These are phyloP conservation scores for Hippocampus comes DNA, from an alignment of 2,113 vertebrate species.

Conservation along the genomic window DNA sequence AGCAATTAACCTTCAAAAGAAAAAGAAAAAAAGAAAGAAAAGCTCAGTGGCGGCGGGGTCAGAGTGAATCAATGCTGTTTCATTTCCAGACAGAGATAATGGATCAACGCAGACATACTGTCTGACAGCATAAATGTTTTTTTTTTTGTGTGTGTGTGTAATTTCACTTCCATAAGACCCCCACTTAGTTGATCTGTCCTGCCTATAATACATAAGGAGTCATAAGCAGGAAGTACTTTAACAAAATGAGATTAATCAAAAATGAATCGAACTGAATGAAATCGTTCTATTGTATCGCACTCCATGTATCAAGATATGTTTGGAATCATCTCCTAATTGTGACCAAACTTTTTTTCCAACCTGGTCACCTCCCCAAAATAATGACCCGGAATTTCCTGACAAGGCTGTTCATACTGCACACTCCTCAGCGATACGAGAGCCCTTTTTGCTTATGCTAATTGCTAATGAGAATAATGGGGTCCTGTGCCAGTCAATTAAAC, in stretches of 20 bases:
- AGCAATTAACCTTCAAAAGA: constrained; percentile 36
- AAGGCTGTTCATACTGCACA: too few species aligned
- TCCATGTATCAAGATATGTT: too few species aligned
- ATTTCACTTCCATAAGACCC: constrained; percentile 31
- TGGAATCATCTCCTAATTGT: too few species aligned
- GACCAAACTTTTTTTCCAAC: too few species aligned
- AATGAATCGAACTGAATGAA: too few species aligned
- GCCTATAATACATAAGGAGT: background rate
- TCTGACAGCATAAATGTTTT: constrained; percentile 57
- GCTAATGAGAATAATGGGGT: background rate
- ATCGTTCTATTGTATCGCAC: too few species aligned
- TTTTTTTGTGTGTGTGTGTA: constrained; percentile 31
- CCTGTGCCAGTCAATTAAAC: background rate
- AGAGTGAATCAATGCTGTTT: constrained; percentile 33
- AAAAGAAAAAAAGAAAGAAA: background rate
- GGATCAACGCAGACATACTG: constrained; percentile 56
- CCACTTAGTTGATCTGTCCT: background rate
- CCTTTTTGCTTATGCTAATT: background rate
- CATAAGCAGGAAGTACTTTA: background rate
- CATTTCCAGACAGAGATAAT: constrained; percentile 56
- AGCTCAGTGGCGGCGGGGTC: constrained; percentile 10
- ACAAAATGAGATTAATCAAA: background rate
- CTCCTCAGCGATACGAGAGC: background rate
- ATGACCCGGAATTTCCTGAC: too few species aligned
- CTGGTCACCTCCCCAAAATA: background rate